Evolutionary conservation across 2,113 vertebrate species (phyloP), one percentile per base, ranked within the genome.

Genomic region (Bolborhynchus lineola): DNA sequence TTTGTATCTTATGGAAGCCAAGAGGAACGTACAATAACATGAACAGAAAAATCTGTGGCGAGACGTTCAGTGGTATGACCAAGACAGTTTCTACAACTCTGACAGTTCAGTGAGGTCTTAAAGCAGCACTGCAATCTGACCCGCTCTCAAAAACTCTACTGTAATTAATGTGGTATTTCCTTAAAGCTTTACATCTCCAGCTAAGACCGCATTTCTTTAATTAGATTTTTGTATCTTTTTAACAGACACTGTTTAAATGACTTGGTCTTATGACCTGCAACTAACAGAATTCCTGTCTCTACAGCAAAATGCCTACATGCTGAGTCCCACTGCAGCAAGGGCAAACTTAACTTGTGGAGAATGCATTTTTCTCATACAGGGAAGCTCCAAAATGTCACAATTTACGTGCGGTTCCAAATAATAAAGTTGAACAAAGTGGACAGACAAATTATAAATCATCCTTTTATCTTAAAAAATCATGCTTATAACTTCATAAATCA

Each of bases 391-490:
- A 90, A 83, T 80, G 72, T 74, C 46, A 77, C 64, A 67, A 74
- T 78, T 88, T 70, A 70, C 35, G 60, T 14, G 33, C 26, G 46
- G 55, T 46, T 86, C 76, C 77, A 92, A 83, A 81, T n/a, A 88
- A n/a, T 28, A 80, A 16, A 83, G n/a, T 33, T 29, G n/a, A 83
- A 83, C 60, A 70, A 86, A 86, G 29, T 24, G 28, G 16, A 81
- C 10, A 63, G 42, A 71, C 52, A 90, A 90, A 77, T 52, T 19
- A 85, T 47, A 92, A 90, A 92, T 82, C 31, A 87, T 33, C 31
- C 8, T 89, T 89, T 94, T 71, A 75, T 84, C 90, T 89, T 78
- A 82, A 85, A 91, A 94, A 91, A 67, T 78, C 63, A 94, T 71
- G 57, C 20, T 24, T 35, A 24, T 35, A 59, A 35, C 90, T 89